Evolutionary conservation across 2,113 vertebrate species (phyloP), one percentile per base, ranked within the genome.

Genomic region (Podarcis muralis): DNA sequence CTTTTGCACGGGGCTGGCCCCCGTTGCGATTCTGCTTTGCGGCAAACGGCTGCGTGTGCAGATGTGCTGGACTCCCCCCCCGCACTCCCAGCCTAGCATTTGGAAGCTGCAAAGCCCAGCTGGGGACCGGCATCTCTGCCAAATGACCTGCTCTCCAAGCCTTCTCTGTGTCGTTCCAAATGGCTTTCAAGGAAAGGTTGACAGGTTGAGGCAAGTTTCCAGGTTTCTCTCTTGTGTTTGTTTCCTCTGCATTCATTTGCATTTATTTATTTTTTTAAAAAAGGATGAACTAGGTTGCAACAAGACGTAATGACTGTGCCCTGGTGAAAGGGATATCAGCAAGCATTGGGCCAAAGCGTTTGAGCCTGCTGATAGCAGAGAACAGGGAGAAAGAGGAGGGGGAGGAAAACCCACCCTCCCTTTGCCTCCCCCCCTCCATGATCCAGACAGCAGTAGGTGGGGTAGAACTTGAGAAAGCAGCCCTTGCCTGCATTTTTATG

Each of bases 401-500:
- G 6, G 48, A 7, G 43, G 48, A 48, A 48, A 43, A 48, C 48
- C 20, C 16, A 68, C 16, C 35, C 3, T 7, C 8, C 3, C 2
- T 66, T 48, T 20, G 8, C 16, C 23, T 6, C 18, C 62, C 13
- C 1, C 23, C n/a, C 30, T 11, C 66, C 43, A 12, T 89, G 6
- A 13, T 22, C 85, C 92, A 22, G 22, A 40, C 78, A 87, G 81
- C 88, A 22, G 43, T 68, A 68, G 30, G 40, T 78, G 68, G n/a
- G 43, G 77, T 72, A 23, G 22, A 91, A 65, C 90, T 75, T 87
- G 86, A 6, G 40, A 66, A 85, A 89, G 80, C 75, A 91, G 83
- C 89, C 88, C 90, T 81, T 2, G 62, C 71, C 80, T 2, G 71
- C 80, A 71, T 91, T 89, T 92, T 72, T 89, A 48, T 86, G 78